Base-by-base conservation (phyloP, 2,797 vertebrate species). In the Morelia viridis region DNA sequence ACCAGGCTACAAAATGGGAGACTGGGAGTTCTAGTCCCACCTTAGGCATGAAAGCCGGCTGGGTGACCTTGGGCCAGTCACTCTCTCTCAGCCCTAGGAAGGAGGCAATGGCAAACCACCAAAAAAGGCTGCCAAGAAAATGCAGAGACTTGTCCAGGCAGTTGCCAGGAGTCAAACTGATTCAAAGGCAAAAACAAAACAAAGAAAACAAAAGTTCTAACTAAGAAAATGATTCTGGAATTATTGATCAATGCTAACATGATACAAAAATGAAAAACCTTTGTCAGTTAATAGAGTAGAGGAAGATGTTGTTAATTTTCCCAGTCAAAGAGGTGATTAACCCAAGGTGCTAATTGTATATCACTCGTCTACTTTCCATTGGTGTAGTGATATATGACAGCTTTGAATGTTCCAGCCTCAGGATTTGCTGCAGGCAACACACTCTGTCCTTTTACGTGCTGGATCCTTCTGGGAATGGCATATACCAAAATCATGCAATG, bases 261-360 rank as follows among this genome's bases (percentile, higher is more conserved):
- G 88, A 53, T 19, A 83, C 5, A 88, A n/a, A 17, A 92, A 50
- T 5, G 50, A 50, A 46, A 31, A 93, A 91, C 15, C 56, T 58
- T 93, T 95, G 19, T 84, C 41, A 91, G 91, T 24, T 85, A 65
- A 93, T 91, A 90, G 88, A 3, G 2, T 41, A 91, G 31, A 93
- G 5, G 89, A 17, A 22, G 60, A 89, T 60, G 88, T 9, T 57
- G 4, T 90, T 90, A 93, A 92, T 92, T 65, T 4, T 91, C 10
- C n/a, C 91, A 91, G 91, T 83, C 76, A 91, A 71, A 90, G 50
- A 89, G 11, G 4, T 19, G 86, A 61, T 92, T 93, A 92, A 68
- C 0, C 3, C 61, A 28, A 53, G 50, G 28, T 4, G 4, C 61
- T 65, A 76, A 61, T 94, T 26, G 24, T 91, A 91, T 4, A 24